Percentiles rank a stretch among this genome's conserved stretches.
Conservation (phyloP, 2,797 vertebrate species). For the Zalophus californianus region DNA sequence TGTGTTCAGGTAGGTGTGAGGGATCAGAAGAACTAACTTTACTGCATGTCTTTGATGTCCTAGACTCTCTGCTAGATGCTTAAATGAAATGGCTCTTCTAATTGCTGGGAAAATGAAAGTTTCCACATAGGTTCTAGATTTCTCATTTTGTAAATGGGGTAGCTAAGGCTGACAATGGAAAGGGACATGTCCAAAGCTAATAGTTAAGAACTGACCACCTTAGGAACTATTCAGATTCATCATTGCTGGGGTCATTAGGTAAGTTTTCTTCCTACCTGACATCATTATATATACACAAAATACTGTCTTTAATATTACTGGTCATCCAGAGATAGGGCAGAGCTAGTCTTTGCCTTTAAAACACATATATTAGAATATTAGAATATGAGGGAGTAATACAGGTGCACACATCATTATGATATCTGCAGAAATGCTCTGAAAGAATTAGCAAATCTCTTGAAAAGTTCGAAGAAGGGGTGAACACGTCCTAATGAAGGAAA, state of each 20-base stretch:
- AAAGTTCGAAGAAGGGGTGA: neutral
- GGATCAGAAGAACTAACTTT: neutral
- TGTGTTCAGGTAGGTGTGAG: neutral
- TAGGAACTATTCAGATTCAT: neutral
- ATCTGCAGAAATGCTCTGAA: neutral
- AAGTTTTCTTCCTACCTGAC: neutral
- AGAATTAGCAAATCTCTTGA: neutral
- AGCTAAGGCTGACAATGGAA: neutral
- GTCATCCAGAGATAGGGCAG: neutral
- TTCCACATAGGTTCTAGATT: neutral
- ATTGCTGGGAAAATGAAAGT: neutral
- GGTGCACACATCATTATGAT: neutral
- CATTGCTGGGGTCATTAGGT: neutral
- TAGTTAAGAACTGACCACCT: neutral
- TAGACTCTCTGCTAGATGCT: neutral
- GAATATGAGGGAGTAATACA: neutral
- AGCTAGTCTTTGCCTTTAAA: neutral
- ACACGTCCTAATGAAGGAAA: neutral
- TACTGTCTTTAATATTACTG: neutral
- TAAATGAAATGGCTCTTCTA: neutral
- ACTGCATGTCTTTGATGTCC: neutral
- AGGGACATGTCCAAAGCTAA: neutral
- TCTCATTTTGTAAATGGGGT: constrained; percentile 31
- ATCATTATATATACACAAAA: neutral
- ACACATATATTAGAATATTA: neutral